Evolutionary conservation across 1,140 invertebrate genomes (phyloP).

Genomic region (Anoplolepis gracilipes): DNA sequence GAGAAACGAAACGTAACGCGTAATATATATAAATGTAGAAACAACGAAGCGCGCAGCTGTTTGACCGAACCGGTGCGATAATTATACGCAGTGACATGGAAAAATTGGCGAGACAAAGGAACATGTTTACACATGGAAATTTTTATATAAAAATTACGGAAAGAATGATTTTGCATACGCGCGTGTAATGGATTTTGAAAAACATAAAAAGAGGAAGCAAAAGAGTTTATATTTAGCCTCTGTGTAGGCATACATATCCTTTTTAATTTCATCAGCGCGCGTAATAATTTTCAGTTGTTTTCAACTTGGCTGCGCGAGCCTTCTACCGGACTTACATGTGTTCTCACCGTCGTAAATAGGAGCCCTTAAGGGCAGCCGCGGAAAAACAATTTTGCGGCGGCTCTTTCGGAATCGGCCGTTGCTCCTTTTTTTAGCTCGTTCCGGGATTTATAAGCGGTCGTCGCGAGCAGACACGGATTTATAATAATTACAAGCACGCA

Average conservation of each 20-base stretch:
- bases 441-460: conserved; percentile 58
- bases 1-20: conserved; percentile 26
- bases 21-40: conserved; percentile 51
- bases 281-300: conserved; percentile 51
- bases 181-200: neutral
- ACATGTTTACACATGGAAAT: neutral
- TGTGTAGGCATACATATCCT: neutral
- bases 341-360: conserved; percentile 57
- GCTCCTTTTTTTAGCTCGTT: neutral
- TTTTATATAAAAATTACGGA: neutral
- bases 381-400: conserved; percentile 55
- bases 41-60: conserved; percentile 36
- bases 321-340: conserved; percentile 35
- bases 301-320: conserved; percentile 32
- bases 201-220: neutral
- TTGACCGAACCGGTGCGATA: conserved; percentile 19
- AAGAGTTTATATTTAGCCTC: neutral
- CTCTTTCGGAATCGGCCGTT: conserved; percentile 34
- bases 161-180: neutral
- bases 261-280: conserved; percentile 33
- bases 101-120: conserved; percentile 4
- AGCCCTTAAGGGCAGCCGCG: conserved; percentile 50
- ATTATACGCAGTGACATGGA: conserved; percentile 20
- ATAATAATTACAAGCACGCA: conserved; percentile 69
- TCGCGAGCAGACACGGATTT: conserved; percentile 57